These are phyloP conservation scores for Harpalus rufipes DNA, from an alignment of 2,888 invertebrate species.

Conservation along the genomic window DNA sequence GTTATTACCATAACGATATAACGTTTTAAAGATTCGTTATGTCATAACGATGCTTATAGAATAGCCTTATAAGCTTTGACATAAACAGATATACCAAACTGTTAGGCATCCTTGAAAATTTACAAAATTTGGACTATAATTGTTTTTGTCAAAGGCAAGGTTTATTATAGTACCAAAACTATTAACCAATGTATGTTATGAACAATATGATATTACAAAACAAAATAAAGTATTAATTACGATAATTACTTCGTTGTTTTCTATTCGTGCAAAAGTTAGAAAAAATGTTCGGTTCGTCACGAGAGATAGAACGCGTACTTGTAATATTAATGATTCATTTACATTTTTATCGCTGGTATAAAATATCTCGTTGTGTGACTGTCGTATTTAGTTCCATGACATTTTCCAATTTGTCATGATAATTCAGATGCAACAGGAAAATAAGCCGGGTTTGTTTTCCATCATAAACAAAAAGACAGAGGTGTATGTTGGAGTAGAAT, in stretches of 20 bases:
- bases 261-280: not conserved
- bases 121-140: too few species aligned
- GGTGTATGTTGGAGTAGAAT: not conserved
- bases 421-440: conserved; percentile 44
- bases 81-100: too few species aligned
- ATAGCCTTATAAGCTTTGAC: too few species aligned
- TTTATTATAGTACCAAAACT: too few species aligned
- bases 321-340: conserved; percentile 53
- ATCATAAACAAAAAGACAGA: not conserved
- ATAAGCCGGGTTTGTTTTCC: conserved; percentile 15
- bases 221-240: not conserved
- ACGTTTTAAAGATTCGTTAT: too few species aligned
- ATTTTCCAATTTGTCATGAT: conserved; percentile 59
- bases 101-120: too few species aligned
- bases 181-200: not conserved
- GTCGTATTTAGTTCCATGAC: conserved; percentile 51
- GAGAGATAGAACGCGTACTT: conserved; percentile 13
- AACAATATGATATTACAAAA: not conserved
- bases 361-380: conserved; percentile 29
- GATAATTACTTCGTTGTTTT: not conserved
- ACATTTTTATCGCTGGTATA: conserved; percentile 48
- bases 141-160: too few species aligned
- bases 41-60: too few species aligned
- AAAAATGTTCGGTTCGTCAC: not conserved
- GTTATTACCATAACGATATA: too few species aligned